A percentile compares a stretch with the other conserved stretches of the same genome.
Evolutionary conservation across 2,113 vertebrate genomes (phyloP).

Genomic region (Antigone vipio): DNA sequence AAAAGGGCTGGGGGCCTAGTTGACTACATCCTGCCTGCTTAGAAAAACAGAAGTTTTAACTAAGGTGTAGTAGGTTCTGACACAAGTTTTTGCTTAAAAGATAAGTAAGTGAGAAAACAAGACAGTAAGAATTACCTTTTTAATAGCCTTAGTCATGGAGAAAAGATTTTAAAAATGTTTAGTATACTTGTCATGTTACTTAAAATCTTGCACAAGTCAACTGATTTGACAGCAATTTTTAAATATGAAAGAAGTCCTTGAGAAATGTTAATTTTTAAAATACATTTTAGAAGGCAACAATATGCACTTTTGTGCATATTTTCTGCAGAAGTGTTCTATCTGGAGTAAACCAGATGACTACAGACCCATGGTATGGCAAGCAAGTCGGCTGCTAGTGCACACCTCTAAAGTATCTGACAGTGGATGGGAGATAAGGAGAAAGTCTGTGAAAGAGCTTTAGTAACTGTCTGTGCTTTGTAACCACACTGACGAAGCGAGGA

Average conservation of each 20-base stretch:
- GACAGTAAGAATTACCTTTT: not conserved
- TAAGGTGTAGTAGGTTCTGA: not conserved
- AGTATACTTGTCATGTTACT: not conserved
- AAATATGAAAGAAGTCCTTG: not conserved
- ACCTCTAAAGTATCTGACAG: not conserved
- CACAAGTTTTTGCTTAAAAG: not conserved
- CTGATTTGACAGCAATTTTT: not conserved
- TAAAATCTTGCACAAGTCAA: not conserved
- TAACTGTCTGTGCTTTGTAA: not conserved
- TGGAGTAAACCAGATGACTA: not conserved
- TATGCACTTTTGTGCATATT: not conserved
- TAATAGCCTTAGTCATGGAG: not conserved
- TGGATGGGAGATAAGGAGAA: not conserved
- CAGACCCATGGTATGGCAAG: not conserved
- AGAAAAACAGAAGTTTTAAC: not conserved
- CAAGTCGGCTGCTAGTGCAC: not conserved
- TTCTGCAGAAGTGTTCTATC: not conserved
- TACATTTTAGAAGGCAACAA: not conserved
- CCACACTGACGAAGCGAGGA: not conserved
- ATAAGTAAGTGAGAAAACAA: not conserved
- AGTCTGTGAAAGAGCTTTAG: not conserved
- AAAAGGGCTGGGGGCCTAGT: accelerated
- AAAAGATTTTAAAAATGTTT: not conserved
- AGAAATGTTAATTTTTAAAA: not conserved
- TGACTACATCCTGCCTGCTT: not conserved